These are phyloP conservation scores for Oryzias dopingdopingensis DNA, from an alignment of 2,797 vertebrate species.

Conservation along the genomic window DNA sequence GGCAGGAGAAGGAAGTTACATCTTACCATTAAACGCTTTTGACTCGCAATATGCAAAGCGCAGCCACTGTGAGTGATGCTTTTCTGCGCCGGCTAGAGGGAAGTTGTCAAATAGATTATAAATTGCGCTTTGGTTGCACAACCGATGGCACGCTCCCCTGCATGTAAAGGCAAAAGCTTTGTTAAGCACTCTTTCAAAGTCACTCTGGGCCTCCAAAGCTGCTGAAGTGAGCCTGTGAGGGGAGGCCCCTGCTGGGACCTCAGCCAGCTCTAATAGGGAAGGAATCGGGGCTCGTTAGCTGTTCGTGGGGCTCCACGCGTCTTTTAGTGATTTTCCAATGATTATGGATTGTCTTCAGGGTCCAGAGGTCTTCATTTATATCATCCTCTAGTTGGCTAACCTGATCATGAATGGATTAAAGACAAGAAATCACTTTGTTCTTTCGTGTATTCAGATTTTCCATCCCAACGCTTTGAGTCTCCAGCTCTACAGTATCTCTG, in stretches of 20 bases:
- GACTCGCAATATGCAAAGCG: constrained; percentile 67
- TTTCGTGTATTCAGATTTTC: constrained; percentile 17
- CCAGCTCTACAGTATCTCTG: no score
- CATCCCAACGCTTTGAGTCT: constrained; percentile 21
- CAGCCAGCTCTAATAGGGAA: constrained; percentile 23
- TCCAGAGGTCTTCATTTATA: constrained; percentile 52
- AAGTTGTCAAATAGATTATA: constrained; percentile 72
- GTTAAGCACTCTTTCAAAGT: constrained; percentile 61
- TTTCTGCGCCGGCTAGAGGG: constrained; percentile 42
- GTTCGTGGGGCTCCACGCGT: constrained; percentile 30
- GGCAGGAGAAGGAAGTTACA: constrained; percentile 59
- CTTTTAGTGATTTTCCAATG: constrained; percentile 45
- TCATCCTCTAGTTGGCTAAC: constrained; percentile 47
- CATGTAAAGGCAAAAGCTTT: constrained; percentile 57
- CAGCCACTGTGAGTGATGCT: constrained; percentile 71
- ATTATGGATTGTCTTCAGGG: constrained; percentile 53
- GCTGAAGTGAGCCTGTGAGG: background rate
- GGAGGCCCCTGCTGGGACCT: constrained; percentile 13
- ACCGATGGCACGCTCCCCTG: constrained; percentile 40
- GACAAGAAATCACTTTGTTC: constrained; percentile 35
- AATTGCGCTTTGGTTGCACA: constrained; percentile 67
- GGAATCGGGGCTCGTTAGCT: constrained; percentile 50
- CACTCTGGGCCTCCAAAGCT: constrained; percentile 35
- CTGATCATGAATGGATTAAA: constrained; percentile 48
- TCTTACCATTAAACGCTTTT: constrained; percentile 78